These are phyloP conservation scores for Heliconius congener DNA, from an alignment of 1,140 invertebrate species.

Conservation along the genomic window DNA sequence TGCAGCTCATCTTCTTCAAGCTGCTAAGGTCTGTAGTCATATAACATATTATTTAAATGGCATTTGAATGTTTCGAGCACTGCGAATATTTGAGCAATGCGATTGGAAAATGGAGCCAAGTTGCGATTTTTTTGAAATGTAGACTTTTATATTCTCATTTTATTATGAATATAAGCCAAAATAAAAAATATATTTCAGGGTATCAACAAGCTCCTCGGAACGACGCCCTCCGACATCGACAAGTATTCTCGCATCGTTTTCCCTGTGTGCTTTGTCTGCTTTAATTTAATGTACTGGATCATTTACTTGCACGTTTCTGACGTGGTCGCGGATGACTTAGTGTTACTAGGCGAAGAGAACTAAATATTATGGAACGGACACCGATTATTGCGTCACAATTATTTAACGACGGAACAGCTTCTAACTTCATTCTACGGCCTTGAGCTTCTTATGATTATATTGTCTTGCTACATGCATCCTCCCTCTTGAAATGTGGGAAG, in stretches of 20 bases:
- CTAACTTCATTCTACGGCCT: conserved; percentile 17
- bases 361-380: conserved; percentile 62
- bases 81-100: conserved; percentile 35
- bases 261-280: conserved; percentile 97
- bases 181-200: conserved; percentile 80
- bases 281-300: conserved; percentile 99
- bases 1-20: conserved; percentile 88
- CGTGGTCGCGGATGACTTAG: conserved; percentile 95
- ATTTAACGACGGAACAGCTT: background rate
- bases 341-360: conserved; percentile 90
- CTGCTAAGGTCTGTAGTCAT: conserved; percentile 84
- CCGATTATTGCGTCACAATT: background rate
- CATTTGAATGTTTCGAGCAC: conserved; percentile 15
- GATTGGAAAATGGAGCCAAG: conserved; percentile 16
- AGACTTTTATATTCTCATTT: conserved; percentile 2
- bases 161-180: conserved; percentile 42
- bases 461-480: conserved; percentile 39
- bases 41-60: conserved; percentile 12
- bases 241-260: conserved; percentile 98
- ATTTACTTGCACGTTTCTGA: conserved; percentile 97
- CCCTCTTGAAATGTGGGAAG: conserved; percentile 34
- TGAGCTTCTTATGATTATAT: conserved; percentile 44
- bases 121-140: conserved; percentile 17
- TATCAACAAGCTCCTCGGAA: conserved; percentile 93
- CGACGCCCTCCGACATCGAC: conserved; percentile 97